Evolutionary conservation across 2,797 vertebrate genomes (phyloP).

Genomic region (Emydoidea blandingii): DNA sequence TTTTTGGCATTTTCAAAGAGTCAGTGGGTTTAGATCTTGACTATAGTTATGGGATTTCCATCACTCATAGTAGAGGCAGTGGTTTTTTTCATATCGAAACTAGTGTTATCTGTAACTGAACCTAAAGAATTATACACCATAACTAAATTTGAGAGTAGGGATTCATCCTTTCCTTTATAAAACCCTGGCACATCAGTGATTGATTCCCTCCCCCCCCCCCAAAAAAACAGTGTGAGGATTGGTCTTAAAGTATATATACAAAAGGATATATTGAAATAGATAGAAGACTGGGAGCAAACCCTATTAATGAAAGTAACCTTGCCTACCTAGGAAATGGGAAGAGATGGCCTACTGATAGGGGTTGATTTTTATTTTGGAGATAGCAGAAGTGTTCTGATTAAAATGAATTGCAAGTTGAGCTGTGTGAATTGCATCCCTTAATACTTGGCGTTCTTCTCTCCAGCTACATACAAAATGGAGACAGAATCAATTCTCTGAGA

Average conservation of each 20-base stretch:
- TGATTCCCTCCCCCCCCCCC: too few relatives aligned
- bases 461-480: not conserved
- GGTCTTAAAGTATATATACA: not conserved
- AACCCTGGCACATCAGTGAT: not conserved
- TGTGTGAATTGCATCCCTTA: not conserved
- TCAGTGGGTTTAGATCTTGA: not conserved
- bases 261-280: not conserved
- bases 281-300: not conserved
- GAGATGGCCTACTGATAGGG: not conserved
- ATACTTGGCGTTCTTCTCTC: not conserved
- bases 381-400: not conserved
- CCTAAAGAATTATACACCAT: not conserved
- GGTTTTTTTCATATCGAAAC: not conserved
- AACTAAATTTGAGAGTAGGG: not conserved
- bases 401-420: constrained; percentile 3
- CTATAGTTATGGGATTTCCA: not conserved
- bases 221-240: not conserved
- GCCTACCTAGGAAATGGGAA: not conserved
- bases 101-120: not conserved
- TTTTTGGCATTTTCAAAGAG: not conserved
- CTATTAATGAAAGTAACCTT: not conserved
- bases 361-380: not conserved
- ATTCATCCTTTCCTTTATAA: not conserved
- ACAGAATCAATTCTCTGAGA: not conserved
- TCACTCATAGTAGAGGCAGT: not conserved